These are phyloP conservation scores for Sturmia bella DNA, from an alignment of 2,888 invertebrate genomes.

Conservation along the genomic window DNA sequence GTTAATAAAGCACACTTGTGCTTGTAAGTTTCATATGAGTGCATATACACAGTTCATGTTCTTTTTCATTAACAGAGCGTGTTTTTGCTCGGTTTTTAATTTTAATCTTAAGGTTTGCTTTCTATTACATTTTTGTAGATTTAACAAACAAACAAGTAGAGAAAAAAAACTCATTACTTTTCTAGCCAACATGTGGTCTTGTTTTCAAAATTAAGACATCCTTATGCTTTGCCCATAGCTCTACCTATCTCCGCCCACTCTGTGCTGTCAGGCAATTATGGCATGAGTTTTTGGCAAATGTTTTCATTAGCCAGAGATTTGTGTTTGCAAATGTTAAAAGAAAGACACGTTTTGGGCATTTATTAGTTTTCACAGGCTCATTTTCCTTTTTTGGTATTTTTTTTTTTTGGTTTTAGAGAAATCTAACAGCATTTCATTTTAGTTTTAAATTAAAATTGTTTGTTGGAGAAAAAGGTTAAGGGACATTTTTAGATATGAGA, in stretches of 20 bases:
- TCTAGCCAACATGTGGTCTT: constrained; percentile 63
- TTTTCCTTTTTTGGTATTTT: no score
- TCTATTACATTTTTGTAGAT: constrained; percentile 22
- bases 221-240: neutral
- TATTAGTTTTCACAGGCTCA: constrained; percentile 58
- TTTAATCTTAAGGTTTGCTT: constrained; percentile 41
- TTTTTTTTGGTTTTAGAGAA: constrained; percentile 23
- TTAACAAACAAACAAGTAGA: neutral
- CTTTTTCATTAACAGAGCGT: constrained; percentile 57
- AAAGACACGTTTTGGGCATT: constrained; percentile 58
- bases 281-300: constrained; percentile 42
- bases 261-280: constrained; percentile 4
- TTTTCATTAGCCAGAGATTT: constrained; percentile 51
- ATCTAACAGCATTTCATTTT: constrained; percentile 27
- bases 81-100: constrained; percentile 22
- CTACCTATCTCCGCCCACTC: neutral
- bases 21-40: constrained; percentile 32
- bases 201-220: constrained; percentile 57
- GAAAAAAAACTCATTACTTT: constrained; percentile 48
- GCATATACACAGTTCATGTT: constrained; percentile 24
- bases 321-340: constrained; percentile 6
- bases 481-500: no score
- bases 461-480: no score
- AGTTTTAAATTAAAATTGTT: constrained; percentile 39
- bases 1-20: constrained; percentile 67